A percentile compares a stretch with the other conserved stretches of the same genome.
Conservation (phyloP, 2,113 vertebrate genomes). For the Copsychus sechellarum region DNA sequence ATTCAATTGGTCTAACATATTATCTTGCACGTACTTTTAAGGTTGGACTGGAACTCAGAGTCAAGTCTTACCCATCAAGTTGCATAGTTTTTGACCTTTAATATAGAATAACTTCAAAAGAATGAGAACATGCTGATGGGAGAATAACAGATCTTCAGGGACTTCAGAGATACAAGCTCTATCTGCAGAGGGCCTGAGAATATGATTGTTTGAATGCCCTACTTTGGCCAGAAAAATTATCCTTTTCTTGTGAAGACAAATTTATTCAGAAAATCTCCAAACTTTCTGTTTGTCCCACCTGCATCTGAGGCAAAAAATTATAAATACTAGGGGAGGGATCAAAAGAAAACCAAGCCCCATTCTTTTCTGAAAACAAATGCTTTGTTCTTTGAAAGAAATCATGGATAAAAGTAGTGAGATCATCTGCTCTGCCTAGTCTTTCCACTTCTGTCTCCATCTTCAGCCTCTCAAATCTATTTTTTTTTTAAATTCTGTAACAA, state of each 20-base stretch:
- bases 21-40: background rate
- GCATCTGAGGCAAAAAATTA: background rate
- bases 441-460: background rate
- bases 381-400: background rate
- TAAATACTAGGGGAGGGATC: rapidly evolving
- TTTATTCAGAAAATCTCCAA: background rate
- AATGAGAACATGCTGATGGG: background rate
- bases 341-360: rapidly evolving
- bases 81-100: background rate
- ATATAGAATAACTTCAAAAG: background rate
- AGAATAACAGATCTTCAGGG: background rate
- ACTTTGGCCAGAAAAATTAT: background rate
- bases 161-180: background rate
- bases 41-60: background rate
- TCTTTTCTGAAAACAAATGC: background rate
- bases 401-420: background rate
- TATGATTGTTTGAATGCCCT: background rate
- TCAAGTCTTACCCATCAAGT: background rate
- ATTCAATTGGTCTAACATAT: background rate
- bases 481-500: background rate
- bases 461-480: rapidly evolving
- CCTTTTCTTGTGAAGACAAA: background rate
- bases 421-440: background rate
- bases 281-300: background rate
- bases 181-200: background rate